Evolutionary conservation across 2,113 vertebrate genomes (phyloP).

Genomic region (Indicator maculatus): DNA sequence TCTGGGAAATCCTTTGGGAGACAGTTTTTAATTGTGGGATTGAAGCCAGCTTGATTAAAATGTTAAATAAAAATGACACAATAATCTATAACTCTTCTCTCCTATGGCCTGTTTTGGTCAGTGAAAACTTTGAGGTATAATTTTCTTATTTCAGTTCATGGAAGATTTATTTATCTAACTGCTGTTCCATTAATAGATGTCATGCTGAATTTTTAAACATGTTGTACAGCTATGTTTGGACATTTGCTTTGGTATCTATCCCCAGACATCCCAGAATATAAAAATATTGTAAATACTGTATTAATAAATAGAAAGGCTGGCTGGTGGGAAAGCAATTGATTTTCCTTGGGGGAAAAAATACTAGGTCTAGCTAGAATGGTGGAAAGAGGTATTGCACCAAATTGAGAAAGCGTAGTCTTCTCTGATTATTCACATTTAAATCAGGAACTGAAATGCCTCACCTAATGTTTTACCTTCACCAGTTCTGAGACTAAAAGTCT

Average conservation of each 20-base stretch:
- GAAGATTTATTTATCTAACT: constrained; percentile 10
- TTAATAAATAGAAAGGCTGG: background rate
- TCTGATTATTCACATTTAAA: background rate
- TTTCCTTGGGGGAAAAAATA: background rate
- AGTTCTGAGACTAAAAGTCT: background rate
- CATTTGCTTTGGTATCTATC: background rate
- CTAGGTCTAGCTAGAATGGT: background rate
- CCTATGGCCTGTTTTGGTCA: background rate
- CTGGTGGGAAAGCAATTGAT: background rate
- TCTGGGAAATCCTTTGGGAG: background rate
- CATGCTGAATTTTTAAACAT: constrained; percentile 11
- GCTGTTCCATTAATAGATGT: background rate
- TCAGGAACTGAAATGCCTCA: background rate
- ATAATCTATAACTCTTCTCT: background rate
- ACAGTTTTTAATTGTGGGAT: background rate
- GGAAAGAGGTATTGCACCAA: background rate
- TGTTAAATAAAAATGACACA: constrained; percentile 27
- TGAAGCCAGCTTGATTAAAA: background rate
- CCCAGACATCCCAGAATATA: background rate
- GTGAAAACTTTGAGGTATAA: background rate
- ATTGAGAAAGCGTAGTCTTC: background rate
- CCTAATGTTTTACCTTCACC: background rate
- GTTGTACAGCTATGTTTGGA: background rate
- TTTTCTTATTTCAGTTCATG: constrained; percentile 1
- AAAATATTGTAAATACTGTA: background rate